Percentiles rank a stretch among this genome's conserved stretches.
Conservation (phyloP, 2,113 vertebrate species). For the Ursus arctos region DNA sequence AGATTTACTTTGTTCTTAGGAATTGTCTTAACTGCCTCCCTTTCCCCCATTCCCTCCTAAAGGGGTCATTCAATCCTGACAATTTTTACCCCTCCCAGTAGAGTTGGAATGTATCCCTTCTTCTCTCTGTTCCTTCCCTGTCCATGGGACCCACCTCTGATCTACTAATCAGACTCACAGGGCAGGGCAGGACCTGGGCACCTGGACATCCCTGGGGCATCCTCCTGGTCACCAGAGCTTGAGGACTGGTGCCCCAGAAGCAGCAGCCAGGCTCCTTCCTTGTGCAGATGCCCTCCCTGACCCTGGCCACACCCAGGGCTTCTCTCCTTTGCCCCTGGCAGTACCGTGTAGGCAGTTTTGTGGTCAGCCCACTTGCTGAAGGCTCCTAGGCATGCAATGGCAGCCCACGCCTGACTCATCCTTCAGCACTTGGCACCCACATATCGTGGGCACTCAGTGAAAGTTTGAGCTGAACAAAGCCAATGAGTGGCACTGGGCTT, state of each 20-base stretch:
- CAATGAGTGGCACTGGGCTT: fast-evolving
- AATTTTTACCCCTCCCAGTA: not conserved
- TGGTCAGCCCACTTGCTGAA: not conserved
- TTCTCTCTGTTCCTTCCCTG: not conserved
- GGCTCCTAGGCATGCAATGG: not conserved
- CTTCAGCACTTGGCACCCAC: not conserved
- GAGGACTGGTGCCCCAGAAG: not conserved
- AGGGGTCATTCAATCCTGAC: not conserved
- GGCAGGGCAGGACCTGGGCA: not conserved
- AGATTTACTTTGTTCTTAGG: not conserved
- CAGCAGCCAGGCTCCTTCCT: not conserved
- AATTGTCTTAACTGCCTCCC: not conserved
- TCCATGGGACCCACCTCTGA: not conserved
- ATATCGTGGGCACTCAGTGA: not conserved
- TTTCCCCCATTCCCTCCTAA: not conserved
- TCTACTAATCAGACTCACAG: not conserved
- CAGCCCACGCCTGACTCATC: not conserved
- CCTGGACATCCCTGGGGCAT: not conserved
- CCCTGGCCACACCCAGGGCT: not conserved
- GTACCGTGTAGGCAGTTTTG: not conserved
- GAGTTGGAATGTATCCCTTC: no score
- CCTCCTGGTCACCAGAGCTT: not conserved
- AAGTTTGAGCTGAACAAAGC: not conserved
- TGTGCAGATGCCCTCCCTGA: not conserved
- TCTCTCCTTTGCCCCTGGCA: not conserved